These are phyloP conservation scores for Ischnura elegans DNA, from an alignment of 2,888 invertebrate species.

Conservation along the genomic window DNA sequence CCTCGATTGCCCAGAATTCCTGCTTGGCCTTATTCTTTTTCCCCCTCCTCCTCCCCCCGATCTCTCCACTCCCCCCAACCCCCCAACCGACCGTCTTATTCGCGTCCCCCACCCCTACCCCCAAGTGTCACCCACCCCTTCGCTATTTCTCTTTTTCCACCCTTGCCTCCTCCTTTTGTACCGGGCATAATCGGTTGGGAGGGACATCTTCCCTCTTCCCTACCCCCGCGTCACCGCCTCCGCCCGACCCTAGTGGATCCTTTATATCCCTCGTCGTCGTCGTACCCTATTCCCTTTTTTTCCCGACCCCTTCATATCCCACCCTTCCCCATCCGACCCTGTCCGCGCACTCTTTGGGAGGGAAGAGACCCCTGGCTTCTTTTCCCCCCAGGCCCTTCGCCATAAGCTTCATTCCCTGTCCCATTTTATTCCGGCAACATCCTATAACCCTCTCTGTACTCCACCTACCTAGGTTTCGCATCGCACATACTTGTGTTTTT, in stretches of 20 bases:
- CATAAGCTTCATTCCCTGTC: neutral
- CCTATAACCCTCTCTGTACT: neutral
- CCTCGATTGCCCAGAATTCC: constrained; percentile 66
- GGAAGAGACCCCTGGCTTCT: neutral
- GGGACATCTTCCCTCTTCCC: constrained; percentile 37
- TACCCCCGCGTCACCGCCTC: neutral
- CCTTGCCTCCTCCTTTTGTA: constrained; percentile 6
- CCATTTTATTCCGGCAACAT: neutral
- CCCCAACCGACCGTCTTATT: too few species aligned
- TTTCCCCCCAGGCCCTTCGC: neutral
- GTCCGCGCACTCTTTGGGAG: neutral
- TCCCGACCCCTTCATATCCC: neutral
- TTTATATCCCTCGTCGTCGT: constrained; percentile 11
- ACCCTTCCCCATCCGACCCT: neutral
- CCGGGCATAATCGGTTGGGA: constrained; percentile 55
- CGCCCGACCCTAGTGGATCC: constrained; percentile 1
- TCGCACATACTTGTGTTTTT: too few species aligned
- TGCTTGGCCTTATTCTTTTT: constrained; percentile 60
- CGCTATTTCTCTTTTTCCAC: neutral
- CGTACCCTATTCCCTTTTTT: constrained; percentile 26
- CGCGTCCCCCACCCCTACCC: neutral
- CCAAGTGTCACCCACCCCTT: neutral
- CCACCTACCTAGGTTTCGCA: neutral
- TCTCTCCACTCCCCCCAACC: neutral
- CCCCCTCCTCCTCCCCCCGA: constrained; percentile 1